phyloP scores from a whole-genome alignment of 2,113 vertebrate species.

The Petromus typicus region DNA sequence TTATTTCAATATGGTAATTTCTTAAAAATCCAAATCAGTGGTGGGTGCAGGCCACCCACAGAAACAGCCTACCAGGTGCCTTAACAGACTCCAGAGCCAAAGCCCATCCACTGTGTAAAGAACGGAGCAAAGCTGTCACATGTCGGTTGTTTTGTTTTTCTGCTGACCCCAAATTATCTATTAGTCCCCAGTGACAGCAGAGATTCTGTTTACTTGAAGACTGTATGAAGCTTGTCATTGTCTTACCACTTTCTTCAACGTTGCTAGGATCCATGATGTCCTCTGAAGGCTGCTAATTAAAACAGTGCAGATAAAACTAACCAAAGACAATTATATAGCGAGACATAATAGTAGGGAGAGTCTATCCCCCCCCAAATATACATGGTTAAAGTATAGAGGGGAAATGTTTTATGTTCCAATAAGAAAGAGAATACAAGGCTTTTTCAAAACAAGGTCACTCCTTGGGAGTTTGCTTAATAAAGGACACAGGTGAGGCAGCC shows the following conservation, averaged over 20 bases:
- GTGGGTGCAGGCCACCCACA: constrained; percentile 83
- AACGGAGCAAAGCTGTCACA: constrained; percentile 71
- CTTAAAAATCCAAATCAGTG: constrained; percentile 67
- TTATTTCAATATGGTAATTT: constrained; percentile 66
- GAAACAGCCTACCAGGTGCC: constrained; percentile 79
- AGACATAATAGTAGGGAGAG: too few relatives aligned
- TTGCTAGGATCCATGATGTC: constrained; percentile 27
- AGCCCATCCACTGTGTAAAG: constrained; percentile 80
- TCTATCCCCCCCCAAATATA: accelerated
- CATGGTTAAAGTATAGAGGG: neutral
- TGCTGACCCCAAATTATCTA: constrained; percentile 56
- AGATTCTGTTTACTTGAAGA: constrained; percentile 81
- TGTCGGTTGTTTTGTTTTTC: constrained; percentile 60
- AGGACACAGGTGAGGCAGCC: accelerated
- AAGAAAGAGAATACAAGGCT: neutral
- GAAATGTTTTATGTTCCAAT: neutral
- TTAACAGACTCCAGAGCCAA: constrained; percentile 85
- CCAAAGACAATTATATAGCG: neutral
- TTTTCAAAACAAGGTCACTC: neutral
- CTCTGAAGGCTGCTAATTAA: constrained; percentile 56
- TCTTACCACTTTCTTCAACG: constrained; percentile 4
- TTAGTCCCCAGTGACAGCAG: constrained; percentile 65
- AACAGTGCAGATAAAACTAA: neutral
- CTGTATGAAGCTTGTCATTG: constrained; percentile 69
- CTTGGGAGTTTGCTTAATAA: neutral